Percentiles rank a stretch among this genome's conserved stretches.
phyloP scores from a whole-genome alignment of 1,140 invertebrate species.

The Cecropterus lyciades region DNA sequence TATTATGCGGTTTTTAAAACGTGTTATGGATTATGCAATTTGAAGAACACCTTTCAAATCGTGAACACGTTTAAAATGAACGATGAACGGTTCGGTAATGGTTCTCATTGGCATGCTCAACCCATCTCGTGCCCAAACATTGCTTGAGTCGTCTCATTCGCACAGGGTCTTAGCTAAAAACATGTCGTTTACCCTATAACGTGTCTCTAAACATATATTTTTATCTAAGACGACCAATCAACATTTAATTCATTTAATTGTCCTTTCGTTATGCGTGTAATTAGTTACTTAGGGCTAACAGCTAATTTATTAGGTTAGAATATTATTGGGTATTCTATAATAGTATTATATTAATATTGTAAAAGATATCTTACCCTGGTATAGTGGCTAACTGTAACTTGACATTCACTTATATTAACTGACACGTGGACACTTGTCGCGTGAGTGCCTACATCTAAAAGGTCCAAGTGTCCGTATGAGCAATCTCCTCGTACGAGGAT shows the following conservation, averaged over 20 bases:
- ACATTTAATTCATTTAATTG: conserved; percentile 7
- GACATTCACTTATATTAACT: conserved; percentile 22
- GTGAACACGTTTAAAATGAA: no score
- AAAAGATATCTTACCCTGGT: conserved; percentile 29
- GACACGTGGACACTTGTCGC: conserved; percentile 13
- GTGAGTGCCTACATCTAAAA: conserved; percentile 6
- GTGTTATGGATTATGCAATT: background rate
- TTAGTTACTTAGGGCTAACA: conserved; percentile 23
- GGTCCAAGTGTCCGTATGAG: conserved; percentile 6
- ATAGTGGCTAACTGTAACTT: conserved; percentile 20
- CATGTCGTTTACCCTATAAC: conserved; percentile 11
- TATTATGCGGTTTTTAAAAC: background rate
- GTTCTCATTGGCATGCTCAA: no score
- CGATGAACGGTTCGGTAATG: no score
- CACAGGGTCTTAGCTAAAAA: conserved; percentile 13
- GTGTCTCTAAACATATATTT: conserved; percentile 17
- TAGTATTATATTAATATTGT: conserved; percentile 24
- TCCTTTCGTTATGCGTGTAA: conserved; percentile 4
- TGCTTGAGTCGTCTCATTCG: conserved; percentile 1
- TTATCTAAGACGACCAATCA: conserved; percentile 15
- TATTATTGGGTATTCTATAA: conserved; percentile 25
- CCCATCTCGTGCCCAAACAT: background rate
- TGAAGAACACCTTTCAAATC: background rate
- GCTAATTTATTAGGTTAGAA: conserved; percentile 10
- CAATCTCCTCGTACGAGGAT: conserved; percentile 11